phyloP scores from a whole-genome alignment of 2,113 vertebrate genomes.

The Mormyrus lacerda region DNA sequence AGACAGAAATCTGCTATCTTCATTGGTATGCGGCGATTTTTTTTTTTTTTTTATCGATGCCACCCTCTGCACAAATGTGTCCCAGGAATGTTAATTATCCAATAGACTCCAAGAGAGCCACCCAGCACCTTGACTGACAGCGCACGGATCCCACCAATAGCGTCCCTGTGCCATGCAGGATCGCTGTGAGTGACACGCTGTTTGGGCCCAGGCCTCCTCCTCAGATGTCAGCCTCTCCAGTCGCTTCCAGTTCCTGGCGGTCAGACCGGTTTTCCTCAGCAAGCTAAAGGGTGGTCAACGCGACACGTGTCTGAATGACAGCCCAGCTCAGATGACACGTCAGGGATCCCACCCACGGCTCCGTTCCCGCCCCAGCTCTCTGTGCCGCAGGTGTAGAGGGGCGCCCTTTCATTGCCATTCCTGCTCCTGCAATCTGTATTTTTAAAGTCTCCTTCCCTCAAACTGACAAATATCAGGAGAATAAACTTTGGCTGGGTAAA shows the following conservation, averaged over 20 bases:
- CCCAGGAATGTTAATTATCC: background rate
- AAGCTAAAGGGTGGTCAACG: background rate
- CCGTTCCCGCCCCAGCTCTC: background rate
- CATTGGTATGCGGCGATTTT: conserved; percentile 22
- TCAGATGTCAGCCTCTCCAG: background rate
- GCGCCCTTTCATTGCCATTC: background rate
- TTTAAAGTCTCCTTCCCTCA: background rate
- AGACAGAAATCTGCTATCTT: conserved; percentile 20
- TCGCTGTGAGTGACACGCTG: background rate
- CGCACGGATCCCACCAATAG: background rate
- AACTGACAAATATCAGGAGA: background rate
- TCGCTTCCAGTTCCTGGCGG: background rate
- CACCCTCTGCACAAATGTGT: background rate
- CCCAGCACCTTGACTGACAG: background rate
- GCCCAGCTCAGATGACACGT: background rate
- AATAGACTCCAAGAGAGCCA: background rate
- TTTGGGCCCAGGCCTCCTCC: background rate
- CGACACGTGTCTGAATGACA: background rate
- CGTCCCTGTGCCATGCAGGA: background rate
- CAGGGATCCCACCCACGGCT: background rate
- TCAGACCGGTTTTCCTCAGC: background rate
- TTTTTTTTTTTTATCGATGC: conserved; percentile 21
- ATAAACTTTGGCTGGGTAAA: background rate
- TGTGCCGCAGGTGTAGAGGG: background rate
- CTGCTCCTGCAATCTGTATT: background rate